Percentiles rank a stretch among this genome's conserved stretches.
These are phyloP conservation scores for Lutraria lutraria DNA, from an alignment of 2,888 invertebrate species.

Conservation along the genomic window DNA sequence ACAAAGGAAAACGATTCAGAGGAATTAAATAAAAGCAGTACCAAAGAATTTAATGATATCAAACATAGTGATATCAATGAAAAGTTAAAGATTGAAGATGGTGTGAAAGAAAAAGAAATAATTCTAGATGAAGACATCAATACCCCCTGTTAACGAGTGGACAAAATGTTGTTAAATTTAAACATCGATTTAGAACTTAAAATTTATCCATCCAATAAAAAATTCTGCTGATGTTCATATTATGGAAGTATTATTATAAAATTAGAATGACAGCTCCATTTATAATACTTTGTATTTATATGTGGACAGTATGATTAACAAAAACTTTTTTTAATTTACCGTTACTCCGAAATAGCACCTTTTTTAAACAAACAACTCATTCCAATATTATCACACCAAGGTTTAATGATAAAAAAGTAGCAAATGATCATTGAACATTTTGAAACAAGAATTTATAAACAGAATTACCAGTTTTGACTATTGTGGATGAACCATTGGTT, in stretches of 20 bases:
- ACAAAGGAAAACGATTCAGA: neutral
- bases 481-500: neutral
- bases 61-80: neutral
- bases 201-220: conserved; percentile 6
- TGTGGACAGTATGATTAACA: too few relatives aligned
- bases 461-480: neutral
- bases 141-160: neutral
- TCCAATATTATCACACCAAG: neutral
- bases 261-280: neutral
- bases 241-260: neutral
- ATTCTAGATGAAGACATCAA: conserved; percentile 24
- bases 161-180: neutral
- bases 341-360: too few relatives aligned
- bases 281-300: too few relatives aligned
- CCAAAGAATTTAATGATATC: neutral
- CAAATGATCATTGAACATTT: neutral
- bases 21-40: neutral
- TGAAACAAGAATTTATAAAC: neutral
- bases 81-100: conserved; percentile 31
- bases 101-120: conserved; percentile 12
- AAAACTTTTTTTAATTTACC: too few relatives aligned
- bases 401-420: neutral
- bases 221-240: conserved; percentile 16
- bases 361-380: too few relatives aligned
- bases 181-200: neutral